Base-by-base conservation (phyloP, 2,797 vertebrate genomes). In the Anniella stebbinsi region DNA sequence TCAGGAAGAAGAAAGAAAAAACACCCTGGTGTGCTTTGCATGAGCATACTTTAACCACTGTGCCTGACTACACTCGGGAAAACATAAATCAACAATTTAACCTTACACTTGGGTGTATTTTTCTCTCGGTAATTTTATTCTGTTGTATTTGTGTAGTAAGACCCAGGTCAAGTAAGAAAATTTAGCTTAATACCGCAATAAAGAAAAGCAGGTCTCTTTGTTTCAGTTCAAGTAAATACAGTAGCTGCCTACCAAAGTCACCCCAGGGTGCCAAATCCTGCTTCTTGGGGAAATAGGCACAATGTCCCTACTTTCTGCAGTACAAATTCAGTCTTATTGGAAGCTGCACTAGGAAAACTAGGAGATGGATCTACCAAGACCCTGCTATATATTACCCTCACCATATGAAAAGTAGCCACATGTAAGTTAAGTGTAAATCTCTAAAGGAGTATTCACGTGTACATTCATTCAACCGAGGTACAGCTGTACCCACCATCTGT, bases 31-130 rank as follows among this genome's bases (percentile, higher is more conserved):
- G 72, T 76, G 41, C 89, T 18, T 0, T 0, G 2, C 30, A 60
- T 28, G 70, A 67, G 33, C 28, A 13, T 0, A 54, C 30, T 25
- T 91, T 75, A 66, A 72, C 83, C 84, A 28, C 48, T 30, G 57
- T 33, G 70, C 36, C 45, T 84, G 18, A 38, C 25, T 41, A 0
- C 3, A 36, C 18, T 83, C 70, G 78, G 4, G 2, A 30, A 78
- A 84, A 17, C 45, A 48, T 77, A 87, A 91, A 89, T 87, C 80
- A n/a, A 81, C 12, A 17, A 1, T 90, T 92, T 94, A 87, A 94
- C 85, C 54, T 84, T 0, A 0, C 1, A 1, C 70, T 73, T 69
- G 83, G 38, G 54, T 73, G 45, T 45, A 84, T 90, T 75, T 81
- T 93, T 86, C 83, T 84, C 70, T 69, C 54, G 69, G 17, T 75